Conservation (phyloP, 2,797 vertebrate species). For the Danio albolineatus region DNA sequence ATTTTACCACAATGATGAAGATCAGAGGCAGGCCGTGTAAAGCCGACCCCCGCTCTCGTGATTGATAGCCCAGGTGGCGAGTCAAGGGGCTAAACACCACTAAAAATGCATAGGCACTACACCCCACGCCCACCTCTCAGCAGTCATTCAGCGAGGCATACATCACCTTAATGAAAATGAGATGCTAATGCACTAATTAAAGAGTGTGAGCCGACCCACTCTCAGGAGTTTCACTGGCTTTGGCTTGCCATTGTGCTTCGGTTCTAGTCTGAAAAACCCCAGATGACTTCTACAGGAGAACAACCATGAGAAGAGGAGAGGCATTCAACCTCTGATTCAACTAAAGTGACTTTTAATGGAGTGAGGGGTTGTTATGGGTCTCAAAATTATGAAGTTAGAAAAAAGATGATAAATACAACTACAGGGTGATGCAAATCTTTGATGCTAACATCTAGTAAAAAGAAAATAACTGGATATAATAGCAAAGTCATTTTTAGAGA, state of each 20-base stretch:
- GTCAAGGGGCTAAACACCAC: slow-evolving; percentile 68
- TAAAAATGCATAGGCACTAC: slow-evolving; percentile 69
- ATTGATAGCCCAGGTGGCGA: slow-evolving; percentile 65
- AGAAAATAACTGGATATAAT: too few relatives aligned
- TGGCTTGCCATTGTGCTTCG: slow-evolving; percentile 70
- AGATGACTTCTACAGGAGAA: slow-evolving; percentile 15
- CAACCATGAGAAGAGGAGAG: neutral
- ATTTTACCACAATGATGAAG: slow-evolving; percentile 60
- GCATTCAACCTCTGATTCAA: slow-evolving; percentile 8
- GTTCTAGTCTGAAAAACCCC: slow-evolving; percentile 52
- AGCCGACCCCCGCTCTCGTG: slow-evolving; percentile 53
- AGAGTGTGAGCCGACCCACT: slow-evolving; percentile 66
- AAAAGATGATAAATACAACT: neutral
- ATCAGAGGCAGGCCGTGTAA: slow-evolving; percentile 46
- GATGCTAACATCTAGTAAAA: neutral
- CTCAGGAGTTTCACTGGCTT: slow-evolving; percentile 63
- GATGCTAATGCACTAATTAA: slow-evolving; percentile 96
- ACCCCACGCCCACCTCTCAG: slow-evolving; percentile 63
- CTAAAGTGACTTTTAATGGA: neutral
- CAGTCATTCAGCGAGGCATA: slow-evolving; percentile 74
- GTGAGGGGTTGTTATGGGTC: neutral
- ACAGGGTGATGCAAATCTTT: neutral
- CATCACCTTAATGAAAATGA: slow-evolving; percentile 93
- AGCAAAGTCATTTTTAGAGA: neutral
- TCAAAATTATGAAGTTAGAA: neutral